Percentiles rank a stretch among this genome's conserved stretches.
These are phyloP conservation scores for Tethya wilhelma DNA, from an alignment of 37 sponge, comb jelly and placozoan species.

Conservation along the genomic window DNA sequence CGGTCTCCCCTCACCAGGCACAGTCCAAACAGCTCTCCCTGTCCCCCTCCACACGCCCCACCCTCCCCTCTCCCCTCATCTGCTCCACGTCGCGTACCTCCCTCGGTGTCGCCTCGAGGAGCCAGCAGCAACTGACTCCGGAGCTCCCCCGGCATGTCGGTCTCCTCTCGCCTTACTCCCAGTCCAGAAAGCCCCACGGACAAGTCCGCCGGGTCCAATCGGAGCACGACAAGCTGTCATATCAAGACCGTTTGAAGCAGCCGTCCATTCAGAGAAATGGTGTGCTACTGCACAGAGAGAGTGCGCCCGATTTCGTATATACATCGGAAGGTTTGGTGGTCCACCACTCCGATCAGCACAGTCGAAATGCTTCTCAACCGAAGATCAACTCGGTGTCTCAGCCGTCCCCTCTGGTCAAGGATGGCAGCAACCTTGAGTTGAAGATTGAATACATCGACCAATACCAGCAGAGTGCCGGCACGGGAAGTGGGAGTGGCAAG, in stretches of 20 bases:
- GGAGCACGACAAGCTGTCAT: conserved; percentile 17
- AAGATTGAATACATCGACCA: conserved; percentile 59
- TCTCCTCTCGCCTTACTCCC: background rate
- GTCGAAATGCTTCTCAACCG: background rate
- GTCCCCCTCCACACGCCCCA: conserved; percentile 30
- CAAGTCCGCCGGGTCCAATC: conserved; percentile 39
- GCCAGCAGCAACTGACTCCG: background rate
- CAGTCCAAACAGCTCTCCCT: background rate
- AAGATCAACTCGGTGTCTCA: background rate
- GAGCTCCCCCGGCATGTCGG: background rate
- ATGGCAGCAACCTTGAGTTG: conserved; percentile 24
- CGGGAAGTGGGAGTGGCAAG: background rate
- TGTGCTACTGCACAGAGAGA: conserved; percentile 44
- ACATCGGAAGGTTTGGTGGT: conserved; percentile 10
- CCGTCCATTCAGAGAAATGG: conserved; percentile 34
- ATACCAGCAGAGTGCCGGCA: background rate
- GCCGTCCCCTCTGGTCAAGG: conserved; percentile 15
- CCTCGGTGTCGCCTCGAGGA: conserved; percentile 1
- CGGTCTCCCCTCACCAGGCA: conserved; percentile 12
- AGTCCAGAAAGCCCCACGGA: background rate
- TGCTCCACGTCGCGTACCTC: conserved; percentile 20
- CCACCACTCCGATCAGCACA: background rate
- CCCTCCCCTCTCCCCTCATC: conserved; percentile 56
- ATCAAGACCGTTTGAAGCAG: conserved; percentile 17
- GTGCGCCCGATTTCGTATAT: conserved; percentile 37